A percentile compares a stretch with the other conserved stretches of the same genome.
Evolutionary conservation across 2,113 vertebrate species (phyloP).

Genomic region (Pseudopipra pipra): DNA sequence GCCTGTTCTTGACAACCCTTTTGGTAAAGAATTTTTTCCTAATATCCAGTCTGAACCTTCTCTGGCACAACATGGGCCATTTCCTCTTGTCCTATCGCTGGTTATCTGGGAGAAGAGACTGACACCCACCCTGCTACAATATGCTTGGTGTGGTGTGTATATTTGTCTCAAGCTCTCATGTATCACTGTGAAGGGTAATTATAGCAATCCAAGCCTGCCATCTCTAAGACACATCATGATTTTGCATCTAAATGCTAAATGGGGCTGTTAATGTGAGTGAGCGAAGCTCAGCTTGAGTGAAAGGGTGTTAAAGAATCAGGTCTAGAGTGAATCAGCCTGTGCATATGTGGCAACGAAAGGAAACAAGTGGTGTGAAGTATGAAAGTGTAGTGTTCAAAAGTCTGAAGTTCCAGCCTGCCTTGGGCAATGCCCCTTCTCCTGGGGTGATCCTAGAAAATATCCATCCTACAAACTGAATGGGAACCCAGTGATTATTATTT

Average conservation of each 20-base stretch:
- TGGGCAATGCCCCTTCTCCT: neutral
- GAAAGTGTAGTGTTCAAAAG: neutral
- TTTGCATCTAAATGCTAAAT: constrained; percentile 1
- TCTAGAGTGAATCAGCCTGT: constrained; percentile 24
- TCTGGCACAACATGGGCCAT: neutral
- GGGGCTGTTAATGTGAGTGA: constrained; percentile 27
- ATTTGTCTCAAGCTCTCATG: neutral
- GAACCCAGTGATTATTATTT: neutral
- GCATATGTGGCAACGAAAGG: neutral
- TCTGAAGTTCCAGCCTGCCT: neutral
- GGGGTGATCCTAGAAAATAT: neutral
- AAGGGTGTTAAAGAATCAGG: constrained; percentile 16
- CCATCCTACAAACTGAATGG: neutral
- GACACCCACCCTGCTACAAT: neutral
- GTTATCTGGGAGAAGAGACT: neutral
- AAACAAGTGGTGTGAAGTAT: neutral
- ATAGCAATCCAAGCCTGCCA: neutral
- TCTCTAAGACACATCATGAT: constrained; percentile 22
- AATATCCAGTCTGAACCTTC: neutral
- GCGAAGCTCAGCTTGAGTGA: constrained; percentile 6
- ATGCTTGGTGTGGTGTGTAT: neutral
- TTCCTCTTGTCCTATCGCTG: neutral
- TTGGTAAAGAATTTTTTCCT: neutral
- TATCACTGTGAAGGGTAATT: constrained; percentile 1
- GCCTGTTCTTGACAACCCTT: neutral